Evolutionary conservation across 2,888 invertebrate species (phyloP), one percentile per base, ranked within the genome.

Genomic region (Orgyia antiqua): DNA sequence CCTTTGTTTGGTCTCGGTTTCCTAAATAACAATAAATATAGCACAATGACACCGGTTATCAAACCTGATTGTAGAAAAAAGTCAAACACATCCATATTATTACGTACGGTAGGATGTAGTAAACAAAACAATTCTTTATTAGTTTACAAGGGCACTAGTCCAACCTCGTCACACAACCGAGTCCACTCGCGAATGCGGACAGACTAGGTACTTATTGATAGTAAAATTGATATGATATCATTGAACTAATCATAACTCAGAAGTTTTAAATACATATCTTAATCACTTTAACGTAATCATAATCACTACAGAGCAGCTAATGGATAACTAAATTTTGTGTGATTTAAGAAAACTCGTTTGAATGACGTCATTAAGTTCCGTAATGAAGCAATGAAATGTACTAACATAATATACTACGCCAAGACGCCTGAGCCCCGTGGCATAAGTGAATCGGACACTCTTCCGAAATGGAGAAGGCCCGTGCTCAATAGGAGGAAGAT

Each of bases 61-160:
- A 79, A 39, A 0, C 82, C 82, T 1, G 66, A 59, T 42, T 75
- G 69, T 1, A 78, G 45, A 1, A 83, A 49, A 2, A 83, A 30
- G 33, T 79, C 77, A 17, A 71, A 71, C 17, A 79, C 26, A 58
- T 77, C 75, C 78, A 80, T 82, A 1, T 15, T 46, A 7, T 10
- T 4, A 4, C 4, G 11, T 5, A 24, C 1, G 12, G 6, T 9
- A 23, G 20, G 15, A 2, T n/a, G 12, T 18, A 18, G 15, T 30
- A 30, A 28, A 17, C 27, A 23, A 24, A 13, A 2, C 5, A n/a
- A 13, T 2, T 24, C 1, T 24, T n/a, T 4, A 24, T 13, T n/a
- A 20, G 9, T 15, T 4, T 10, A 6, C 5, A 10, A 10, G 23
- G 3, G 4, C 6, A 15, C 4, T n/a, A 18, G 2, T 20, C 4